Evolutionary conservation across 2,797 vertebrate species (phyloP), one percentile per base, ranked within the genome.

Genomic region (Leptoclinus maculatus): DNA sequence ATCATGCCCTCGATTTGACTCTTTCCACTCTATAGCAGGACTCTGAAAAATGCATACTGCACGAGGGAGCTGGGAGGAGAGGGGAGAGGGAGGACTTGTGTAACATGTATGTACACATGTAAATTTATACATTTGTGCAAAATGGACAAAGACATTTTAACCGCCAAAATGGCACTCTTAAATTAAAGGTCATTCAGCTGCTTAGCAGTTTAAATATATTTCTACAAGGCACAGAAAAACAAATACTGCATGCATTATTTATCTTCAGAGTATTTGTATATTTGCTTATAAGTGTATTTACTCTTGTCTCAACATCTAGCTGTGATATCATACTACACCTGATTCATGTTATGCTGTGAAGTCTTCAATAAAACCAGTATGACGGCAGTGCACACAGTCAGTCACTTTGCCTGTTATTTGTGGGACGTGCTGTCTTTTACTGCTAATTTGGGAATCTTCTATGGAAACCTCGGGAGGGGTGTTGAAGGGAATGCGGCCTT

Each of bases 361-460:
- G 68, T 66, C 77, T 51, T 79, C 74, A 66, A 71, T 86, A 81
- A 90, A 83, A 78, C 36, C 76, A 76, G 78, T 70, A 12, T 74
- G 80, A 70, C 2, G 27, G 70, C 72, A 45, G n/a, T n/a, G 58
- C 34, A 29, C 66, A 27, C 73, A 81, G 76, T 71, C 82, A 86
- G 78, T 86, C 77, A 75, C 71, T 83, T 76, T 83, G 73, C 65
- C 85, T 66, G 74, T 83, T 81, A 86, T 88, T 85, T 76, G 82
- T 71, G 66, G 80, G 49, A 56, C 49, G 7, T 72, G 79, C 74
- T 83, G 72, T 80, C 74, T 86, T 89, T 89, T 82, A 81, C 71
- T 73, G 79, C 76, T 85, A 85, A 87, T 91, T 84, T 85, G 80
- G 58, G 74, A 71, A 83, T 84, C 45, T 82, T 74, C 78, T 67